A percentile compares a stretch with the other conserved stretches of the same genome.
phyloP scores from a whole-genome alignment of 2,888 invertebrate genomes.

The Cecidostiba fungosa region DNA sequence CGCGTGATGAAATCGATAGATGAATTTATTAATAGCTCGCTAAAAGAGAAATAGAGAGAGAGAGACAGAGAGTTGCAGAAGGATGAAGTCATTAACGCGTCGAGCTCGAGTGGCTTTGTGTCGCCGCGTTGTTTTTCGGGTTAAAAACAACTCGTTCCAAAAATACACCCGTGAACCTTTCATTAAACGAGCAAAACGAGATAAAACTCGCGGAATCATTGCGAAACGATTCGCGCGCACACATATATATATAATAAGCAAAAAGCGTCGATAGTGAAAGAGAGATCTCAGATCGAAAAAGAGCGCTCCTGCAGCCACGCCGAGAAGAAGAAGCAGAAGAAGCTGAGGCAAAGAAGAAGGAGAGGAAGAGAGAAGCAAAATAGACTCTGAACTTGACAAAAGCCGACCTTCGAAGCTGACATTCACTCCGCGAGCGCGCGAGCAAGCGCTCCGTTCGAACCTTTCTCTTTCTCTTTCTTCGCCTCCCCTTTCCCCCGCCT shows the following conservation, averaged over 20 bases:
- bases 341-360: neutral
- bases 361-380: constrained; percentile 65
- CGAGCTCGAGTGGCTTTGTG: neutral
- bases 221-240: neutral
- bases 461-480: constrained; percentile 66
- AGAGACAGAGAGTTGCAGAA: neutral
- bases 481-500: constrained; percentile 52
- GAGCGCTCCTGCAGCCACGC: neutral
- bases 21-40: constrained; percentile 16
- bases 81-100: neutral
- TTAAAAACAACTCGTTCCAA: neutral
- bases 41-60: neutral
- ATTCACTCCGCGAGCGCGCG: constrained; percentile 75
- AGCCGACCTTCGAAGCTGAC: constrained; percentile 79
- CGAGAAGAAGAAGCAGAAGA: neutral
- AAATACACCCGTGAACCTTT: neutral
- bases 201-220: neutral
- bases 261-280: constrained; percentile 39
- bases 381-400: constrained; percentile 77
- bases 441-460: constrained; percentile 32
- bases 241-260: neutral
- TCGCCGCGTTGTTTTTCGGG: neutral
- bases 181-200: constrained; percentile 10
- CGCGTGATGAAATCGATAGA: neutral
- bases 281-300: constrained; percentile 16